Evolutionary conservation across 2,888 invertebrate genomes (phyloP), one percentile per base, ranked within the genome.

Genomic region (Drosophila robusta): DNA sequence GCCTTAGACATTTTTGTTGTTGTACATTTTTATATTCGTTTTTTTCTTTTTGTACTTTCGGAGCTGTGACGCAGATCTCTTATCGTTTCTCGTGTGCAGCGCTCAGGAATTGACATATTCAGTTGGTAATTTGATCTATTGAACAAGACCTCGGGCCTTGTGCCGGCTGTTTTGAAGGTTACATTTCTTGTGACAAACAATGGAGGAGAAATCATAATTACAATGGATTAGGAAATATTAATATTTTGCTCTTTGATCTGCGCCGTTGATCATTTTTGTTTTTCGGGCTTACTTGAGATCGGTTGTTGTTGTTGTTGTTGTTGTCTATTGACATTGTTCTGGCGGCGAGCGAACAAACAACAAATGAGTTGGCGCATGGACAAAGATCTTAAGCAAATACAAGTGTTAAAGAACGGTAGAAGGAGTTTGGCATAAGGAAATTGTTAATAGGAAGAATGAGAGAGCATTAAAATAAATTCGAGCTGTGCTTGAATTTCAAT

Each of bases 171-270:
- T 67, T 68, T 75, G 80, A 80, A 80, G 89, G 77, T 77, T 77
- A 61, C 63, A 68, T 73, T 85, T 61, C 57, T 71, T 67, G 83
- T 86, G 88, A 80, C 87, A 88, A 78, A 88, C 78, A 87, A 83
- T 75, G 69, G 65, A 38, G 46, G 34, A 69, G 71, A 77, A 79
- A 87, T 86, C 85, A 89, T 89, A 86, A 89, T 86, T 86, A 89
- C 85, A 89, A 89, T 78, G 85, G 85, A 82, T 86, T 86, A 89
- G 70, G 65, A 79, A 89, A 69, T 89, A 87, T 86, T 86, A 89
- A 85, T 80, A 84, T 75, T 52, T 70, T 24, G 39, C 29, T 64
- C 68, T 78, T 78, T 78, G 63, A 78, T 73, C 45, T 87, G 56
- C 61, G 70, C 88, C 73, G 88, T 68, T 58, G 69, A 63, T 75